These are phyloP conservation scores for Petrocephalus sullivani DNA, from an alignment of 2,797 vertebrate species.

Conservation along the genomic window DNA sequence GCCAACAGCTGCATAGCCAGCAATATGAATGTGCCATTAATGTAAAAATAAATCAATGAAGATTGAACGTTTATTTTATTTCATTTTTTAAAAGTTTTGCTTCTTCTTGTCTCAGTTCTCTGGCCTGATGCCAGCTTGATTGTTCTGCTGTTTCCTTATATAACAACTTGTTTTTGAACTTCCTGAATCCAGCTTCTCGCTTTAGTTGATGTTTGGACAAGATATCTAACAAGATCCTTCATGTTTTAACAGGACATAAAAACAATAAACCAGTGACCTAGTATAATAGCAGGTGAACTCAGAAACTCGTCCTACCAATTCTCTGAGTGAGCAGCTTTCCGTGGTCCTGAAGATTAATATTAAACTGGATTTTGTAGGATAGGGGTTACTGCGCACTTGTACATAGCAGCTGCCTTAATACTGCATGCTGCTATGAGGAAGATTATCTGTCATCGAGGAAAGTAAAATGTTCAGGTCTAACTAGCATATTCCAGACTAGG, in stretches of 20 bases:
- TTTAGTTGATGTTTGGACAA: not conserved
- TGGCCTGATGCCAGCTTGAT: not conserved
- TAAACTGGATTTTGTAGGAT: not conserved
- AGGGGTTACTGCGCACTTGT: not conserved
- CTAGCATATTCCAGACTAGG: not conserved
- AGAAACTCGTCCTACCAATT: not conserved
- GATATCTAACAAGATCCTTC: not conserved
- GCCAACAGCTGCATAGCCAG: not conserved
- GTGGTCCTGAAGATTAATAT: slow-evolving; percentile 46
- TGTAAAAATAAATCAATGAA: not conserved
- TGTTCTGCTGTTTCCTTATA: not conserved
- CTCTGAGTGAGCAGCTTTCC: slow-evolving; percentile 39
- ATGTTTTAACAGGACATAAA: not conserved
- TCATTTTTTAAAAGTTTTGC: too few relatives aligned
- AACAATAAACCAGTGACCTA: not conserved
- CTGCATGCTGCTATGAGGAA: not conserved
- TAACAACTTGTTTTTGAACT: not conserved
- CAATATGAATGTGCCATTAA: not conserved
- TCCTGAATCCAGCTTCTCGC: not conserved
- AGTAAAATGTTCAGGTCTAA: not conserved
- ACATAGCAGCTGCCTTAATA: not conserved
- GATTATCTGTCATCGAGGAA: not conserved
- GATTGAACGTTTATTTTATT: not conserved
- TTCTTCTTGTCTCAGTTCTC: too few relatives aligned
- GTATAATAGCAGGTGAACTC: not conserved